Evolutionary conservation across 2,888 invertebrate genomes (phyloP), one percentile per base, ranked within the genome.

Genomic region (Chironomus tentans): DNA sequence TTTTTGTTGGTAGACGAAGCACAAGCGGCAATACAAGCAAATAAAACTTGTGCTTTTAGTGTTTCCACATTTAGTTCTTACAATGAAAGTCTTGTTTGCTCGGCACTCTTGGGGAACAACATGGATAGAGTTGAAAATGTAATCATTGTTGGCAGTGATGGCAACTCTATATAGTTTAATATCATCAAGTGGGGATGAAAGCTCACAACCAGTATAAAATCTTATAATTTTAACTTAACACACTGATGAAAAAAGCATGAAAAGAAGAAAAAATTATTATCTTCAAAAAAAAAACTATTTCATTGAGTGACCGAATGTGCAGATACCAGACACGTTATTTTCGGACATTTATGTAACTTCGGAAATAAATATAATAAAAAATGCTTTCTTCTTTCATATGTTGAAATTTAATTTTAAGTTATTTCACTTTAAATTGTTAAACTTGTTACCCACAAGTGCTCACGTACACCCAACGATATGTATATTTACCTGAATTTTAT

Each of bases 1-100:
- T 61, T 38, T 38, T 38, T 21, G 56, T 73, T 73, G 62, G 72
- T 73, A 61, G 62, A 73, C 72, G 61, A 72, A 72, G 65, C 38
- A 74, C 74, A 65, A 74, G 74, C 74, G n/a, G 47, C 65, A 74
- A 12, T 15, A 24, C 28, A n/a, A 47, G 46, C n/a, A n/a, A 15
- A 15, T 61, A 38, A 50, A 56, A 56, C 15, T 56, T 56, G 38
- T 68, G 68, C 46, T 46, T 68, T 46, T n/a, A 68, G 74, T 74
- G 74, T 74, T 74, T 48, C 74, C 74, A 74, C 13, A n/a, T 10
- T 15, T 28, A 21, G n/a, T 70, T 70, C 28, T 47, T 28, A 28
- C 47, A 68, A 18, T 68, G 6, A 38, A 38, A 7, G 15, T 38
- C 18, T 15, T 38, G 28, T 13, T 68, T 38, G 13, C 68, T 68